Conservation (phyloP, 2,113 vertebrate species). For the Percopsis transmontana region DNA sequence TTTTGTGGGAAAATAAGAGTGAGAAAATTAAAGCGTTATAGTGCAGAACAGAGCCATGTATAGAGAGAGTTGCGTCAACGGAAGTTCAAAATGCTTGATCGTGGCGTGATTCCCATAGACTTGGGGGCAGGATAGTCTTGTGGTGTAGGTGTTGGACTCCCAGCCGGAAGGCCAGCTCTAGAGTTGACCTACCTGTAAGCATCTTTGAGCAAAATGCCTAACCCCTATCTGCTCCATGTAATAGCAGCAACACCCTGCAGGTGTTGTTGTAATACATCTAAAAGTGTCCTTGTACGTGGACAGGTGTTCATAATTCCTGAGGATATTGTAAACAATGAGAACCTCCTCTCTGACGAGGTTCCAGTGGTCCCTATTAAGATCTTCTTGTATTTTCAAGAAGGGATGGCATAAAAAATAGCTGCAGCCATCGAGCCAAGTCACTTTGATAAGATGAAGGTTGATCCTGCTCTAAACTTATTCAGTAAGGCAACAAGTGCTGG, state of each 20-base stretch:
- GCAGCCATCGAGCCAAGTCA: conserved; percentile 13
- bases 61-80: too few species aligned
- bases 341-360: conserved; percentile 8
- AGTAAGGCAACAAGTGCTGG: conserved; percentile 29
- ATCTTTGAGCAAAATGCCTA: too few species aligned
- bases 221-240: too few species aligned
- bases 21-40: conserved; percentile 55
- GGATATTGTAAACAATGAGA: conserved; percentile 8
- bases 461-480: conserved; percentile 15
- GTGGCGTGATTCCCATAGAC: too few species aligned
- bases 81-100: too few species aligned
- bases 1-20: conserved; percentile 49
- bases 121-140: too few species aligned
- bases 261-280: too few species aligned
- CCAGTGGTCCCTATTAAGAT: conserved; percentile 10
- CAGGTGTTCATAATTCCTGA: conserved; percentile 15
- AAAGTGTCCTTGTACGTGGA: conserved; percentile 21
- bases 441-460: conserved; percentile 27
- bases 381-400: conserved; percentile 19
- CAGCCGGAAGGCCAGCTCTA: too few species aligned
- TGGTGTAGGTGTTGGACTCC: too few species aligned
- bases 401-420: conserved; percentile 23
- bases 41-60: too few species aligned
- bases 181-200: too few species aligned
- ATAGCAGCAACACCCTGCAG: too few species aligned